Evolutionary conservation across 2,113 vertebrate genomes (phyloP).

Genomic region (Hiodon tergisus): DNA sequence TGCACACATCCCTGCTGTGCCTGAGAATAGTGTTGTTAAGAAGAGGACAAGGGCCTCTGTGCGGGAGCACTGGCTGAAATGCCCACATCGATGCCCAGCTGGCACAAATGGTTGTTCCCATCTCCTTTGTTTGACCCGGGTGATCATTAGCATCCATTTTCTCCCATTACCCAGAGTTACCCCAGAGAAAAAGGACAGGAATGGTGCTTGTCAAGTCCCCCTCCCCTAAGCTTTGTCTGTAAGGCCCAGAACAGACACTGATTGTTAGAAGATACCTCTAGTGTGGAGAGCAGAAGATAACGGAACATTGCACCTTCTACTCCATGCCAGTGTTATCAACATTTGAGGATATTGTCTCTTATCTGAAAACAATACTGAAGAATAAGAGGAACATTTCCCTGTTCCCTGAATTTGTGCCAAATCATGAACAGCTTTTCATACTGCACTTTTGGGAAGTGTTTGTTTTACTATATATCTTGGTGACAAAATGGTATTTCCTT

Average conservation of each 20-base stretch:
- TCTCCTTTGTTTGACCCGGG: neutral
- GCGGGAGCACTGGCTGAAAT: neutral
- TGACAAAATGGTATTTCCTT: slow-evolving; percentile 1
- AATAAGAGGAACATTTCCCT: neutral
- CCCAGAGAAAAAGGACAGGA: neutral
- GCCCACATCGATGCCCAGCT: neutral
- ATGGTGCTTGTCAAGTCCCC: neutral
- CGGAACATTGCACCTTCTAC: neutral
- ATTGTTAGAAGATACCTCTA: neutral
- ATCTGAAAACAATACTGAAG: neutral
- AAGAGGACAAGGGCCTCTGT: neutral
- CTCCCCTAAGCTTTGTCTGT: neutral
- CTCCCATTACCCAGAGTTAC: neutral
- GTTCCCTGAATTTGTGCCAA: slow-evolving; percentile 14
- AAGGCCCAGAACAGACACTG: neutral
- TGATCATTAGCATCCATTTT: neutral
- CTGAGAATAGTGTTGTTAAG: neutral
- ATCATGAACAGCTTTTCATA: slow-evolving; percentile 13
- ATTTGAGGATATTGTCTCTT: neutral
- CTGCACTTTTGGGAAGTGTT: neutral
- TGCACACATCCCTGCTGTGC: neutral
- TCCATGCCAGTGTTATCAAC: neutral
- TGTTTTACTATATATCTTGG: neutral
- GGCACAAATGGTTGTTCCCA: neutral
- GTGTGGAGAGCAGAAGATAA: neutral